These are phyloP conservation scores for Macaria notata DNA, from an alignment of 2,888 invertebrate species.

Conservation along the genomic window DNA sequence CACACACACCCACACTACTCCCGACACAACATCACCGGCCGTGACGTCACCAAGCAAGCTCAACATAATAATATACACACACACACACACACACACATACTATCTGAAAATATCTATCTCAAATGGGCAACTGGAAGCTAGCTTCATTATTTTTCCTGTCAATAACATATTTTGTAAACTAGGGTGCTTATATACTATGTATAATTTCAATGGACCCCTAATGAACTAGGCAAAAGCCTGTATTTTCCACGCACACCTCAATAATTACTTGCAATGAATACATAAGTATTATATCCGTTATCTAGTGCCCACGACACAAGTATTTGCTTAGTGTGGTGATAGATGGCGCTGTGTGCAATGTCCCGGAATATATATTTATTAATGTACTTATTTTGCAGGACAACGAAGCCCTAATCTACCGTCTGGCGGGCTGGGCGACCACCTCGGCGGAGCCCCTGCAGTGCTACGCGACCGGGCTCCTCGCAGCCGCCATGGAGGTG, in stretches of 20 bases:
- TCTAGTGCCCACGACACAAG: no score
- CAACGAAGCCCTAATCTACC: constrained; percentile 91
- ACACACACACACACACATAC: constrained; percentile 53
- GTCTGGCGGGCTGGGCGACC: constrained; percentile 95
- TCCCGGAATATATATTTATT: no score
- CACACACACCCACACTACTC: constrained; percentile 83
- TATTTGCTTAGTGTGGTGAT: no score
- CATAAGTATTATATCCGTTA: no score
- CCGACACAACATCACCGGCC: constrained; percentile 84
- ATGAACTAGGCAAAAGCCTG: no score
- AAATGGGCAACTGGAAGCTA: no score
- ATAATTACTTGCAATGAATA: no score
- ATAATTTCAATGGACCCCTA: no score
- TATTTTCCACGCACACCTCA: constrained; percentile 86
- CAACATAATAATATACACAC: constrained; percentile 86
- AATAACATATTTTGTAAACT: no score
- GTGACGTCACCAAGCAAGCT: constrained; percentile 88
- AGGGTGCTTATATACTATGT: no score
- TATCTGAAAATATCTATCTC: constrained; percentile 88
- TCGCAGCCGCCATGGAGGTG: constrained; percentile 98
- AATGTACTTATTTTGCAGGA: constrained; percentile 76
- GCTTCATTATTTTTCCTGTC: no score
- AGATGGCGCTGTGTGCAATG: no score
- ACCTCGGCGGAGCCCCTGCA: constrained; percentile 93
- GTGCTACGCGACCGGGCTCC: constrained; percentile 95